Base-by-base conservation (phyloP, 2,113 vertebrate genomes). In the Thymallus thymallus region DNA sequence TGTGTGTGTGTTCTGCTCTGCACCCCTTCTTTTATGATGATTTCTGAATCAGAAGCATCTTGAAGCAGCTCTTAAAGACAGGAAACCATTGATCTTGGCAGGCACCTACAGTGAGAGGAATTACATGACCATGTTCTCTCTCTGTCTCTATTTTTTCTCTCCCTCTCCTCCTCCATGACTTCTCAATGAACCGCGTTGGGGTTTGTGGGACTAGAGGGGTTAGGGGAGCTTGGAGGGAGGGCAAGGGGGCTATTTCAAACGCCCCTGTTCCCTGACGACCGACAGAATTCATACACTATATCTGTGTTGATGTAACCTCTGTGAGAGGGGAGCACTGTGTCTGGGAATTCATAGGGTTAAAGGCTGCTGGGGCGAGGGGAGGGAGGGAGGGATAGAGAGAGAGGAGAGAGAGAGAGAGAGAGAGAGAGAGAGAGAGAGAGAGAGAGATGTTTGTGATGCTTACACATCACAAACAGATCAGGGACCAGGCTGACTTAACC, bases 281-380 rank as follows among this genome's bases (percentile, higher is more conserved):
- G 73, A 58, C 67, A 72, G 77, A 81, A 77, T 80, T 87, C 79
- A 81, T 72, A 80, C 75, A 72, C 77, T 78, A 85, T 84, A 83
- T 73, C 72, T 75, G 81, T 80, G 78, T 86, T 88, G 35, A 69
- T 74, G 81, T 87, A 83, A 90, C 86, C 82, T 85, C 68, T 69
- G 35, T 12, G 62, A 85, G 79, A 62, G 56, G 46, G 20, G 69
- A 80, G 80, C 74, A 67, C 69, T 73, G 66, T 56, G 71, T 67
- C 65, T 76, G 80, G 78, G 80, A 60, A 60, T 60, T n/a, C 3
- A 75, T 16, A 51, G 69, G 51, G 72, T 20, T 14, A 41, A 64
- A 71, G 69, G 56, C 63, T 41, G 69, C 3, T 18, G 12, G 61
- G 22, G 32, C 16, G 6, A 29, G 60, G 66, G 76, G 67, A 74